A percentile compares a stretch with the other conserved stretches of the same genome.
These are phyloP conservation scores for Trissonchulus sp. DNA, from an alignment of 2,888 invertebrate species.

Conservation along the genomic window DNA sequence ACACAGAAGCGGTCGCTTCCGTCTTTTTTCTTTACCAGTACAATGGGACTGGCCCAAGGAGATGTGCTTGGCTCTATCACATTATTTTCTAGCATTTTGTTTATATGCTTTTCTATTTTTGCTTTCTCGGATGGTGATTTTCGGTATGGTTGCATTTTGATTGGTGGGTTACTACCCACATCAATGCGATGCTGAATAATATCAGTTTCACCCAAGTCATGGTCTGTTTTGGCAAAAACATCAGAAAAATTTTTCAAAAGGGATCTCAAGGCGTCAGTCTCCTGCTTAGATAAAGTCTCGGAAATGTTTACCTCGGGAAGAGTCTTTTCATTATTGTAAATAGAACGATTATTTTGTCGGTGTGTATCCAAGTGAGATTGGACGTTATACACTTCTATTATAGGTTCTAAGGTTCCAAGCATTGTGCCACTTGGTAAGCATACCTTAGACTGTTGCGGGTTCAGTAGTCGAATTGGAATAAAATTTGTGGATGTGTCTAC, in stretches of 20 bases:
- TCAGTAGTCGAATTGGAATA: too few species aligned
- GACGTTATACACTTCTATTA: too few species aligned
- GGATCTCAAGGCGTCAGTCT: neutral
- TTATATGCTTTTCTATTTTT: neutral
- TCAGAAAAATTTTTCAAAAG: neutral
- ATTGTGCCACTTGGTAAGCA: too few species aligned
- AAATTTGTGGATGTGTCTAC: too few species aligned
- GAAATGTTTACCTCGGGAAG: too few species aligned
- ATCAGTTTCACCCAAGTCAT: neutral
- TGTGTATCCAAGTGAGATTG: too few species aligned
- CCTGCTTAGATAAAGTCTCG: too few species aligned
- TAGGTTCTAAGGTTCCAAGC: too few species aligned
- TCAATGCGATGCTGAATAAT: neutral
- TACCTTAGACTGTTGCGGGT: too few species aligned
- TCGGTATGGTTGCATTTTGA: neutral
- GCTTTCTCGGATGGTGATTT: neutral
- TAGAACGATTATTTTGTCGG: too few species aligned
- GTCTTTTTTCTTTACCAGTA: slow-evolving; percentile 41
- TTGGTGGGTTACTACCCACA: neutral
- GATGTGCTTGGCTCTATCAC: slow-evolving; percentile 40
- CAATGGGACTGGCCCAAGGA: slow-evolving; percentile 49
- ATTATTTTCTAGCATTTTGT: neutral
- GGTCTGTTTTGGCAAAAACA: neutral
- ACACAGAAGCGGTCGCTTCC: neutral
- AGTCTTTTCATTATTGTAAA: too few species aligned